Evolutionary conservation across 1,140 invertebrate genomes (phyloP).

Genomic region (Drosophila mauritiana): DNA sequence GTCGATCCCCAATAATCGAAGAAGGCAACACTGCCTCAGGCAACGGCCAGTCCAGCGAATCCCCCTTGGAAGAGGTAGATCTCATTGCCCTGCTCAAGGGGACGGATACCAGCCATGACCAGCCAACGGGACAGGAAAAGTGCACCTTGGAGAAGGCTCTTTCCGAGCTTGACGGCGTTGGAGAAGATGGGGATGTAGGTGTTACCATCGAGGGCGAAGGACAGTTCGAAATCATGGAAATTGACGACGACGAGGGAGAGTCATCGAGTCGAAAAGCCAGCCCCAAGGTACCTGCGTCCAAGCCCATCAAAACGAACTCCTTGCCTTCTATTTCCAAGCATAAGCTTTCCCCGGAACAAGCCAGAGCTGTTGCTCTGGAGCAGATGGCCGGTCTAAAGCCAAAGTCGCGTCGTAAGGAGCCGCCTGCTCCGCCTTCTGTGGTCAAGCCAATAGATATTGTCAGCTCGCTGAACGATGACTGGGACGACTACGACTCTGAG

Average conservation of each 20-base stretch:
- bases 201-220: slow-evolving; percentile 81
- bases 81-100: slow-evolving; percentile 79
- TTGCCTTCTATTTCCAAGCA: slow-evolving; percentile 14
- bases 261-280: slow-evolving; percentile 9
- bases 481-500: slow-evolving; percentile 76
- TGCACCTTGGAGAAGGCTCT: slow-evolving; percentile 43
- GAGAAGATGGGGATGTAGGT: slow-evolving; percentile 53
- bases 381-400: slow-evolving; percentile 68
- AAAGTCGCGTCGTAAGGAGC: slow-evolving; percentile 63
- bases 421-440: slow-evolving; percentile 24
- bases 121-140: slow-evolving; percentile 11
- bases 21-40: slow-evolving; percentile 2
- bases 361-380: slow-evolving; percentile 70
- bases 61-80: slow-evolving; percentile 70
- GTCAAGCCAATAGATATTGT: slow-evolving; percentile 58
- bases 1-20: slow-evolving; percentile 8
- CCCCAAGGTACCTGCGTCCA: neutral
- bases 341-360: slow-evolving; percentile 69
- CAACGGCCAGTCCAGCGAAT: slow-evolving; percentile 16
- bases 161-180: slow-evolving; percentile 52
- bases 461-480: slow-evolving; percentile 70
- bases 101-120: slow-evolving; percentile 42
- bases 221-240: slow-evolving; percentile 81
- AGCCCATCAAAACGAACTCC: slow-evolving; percentile 2
- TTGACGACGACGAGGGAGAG: slow-evolving; percentile 59